These are phyloP conservation scores for Carterocephalus palaemon DNA, from an alignment of 2,888 invertebrate genomes.

Conservation along the genomic window DNA sequence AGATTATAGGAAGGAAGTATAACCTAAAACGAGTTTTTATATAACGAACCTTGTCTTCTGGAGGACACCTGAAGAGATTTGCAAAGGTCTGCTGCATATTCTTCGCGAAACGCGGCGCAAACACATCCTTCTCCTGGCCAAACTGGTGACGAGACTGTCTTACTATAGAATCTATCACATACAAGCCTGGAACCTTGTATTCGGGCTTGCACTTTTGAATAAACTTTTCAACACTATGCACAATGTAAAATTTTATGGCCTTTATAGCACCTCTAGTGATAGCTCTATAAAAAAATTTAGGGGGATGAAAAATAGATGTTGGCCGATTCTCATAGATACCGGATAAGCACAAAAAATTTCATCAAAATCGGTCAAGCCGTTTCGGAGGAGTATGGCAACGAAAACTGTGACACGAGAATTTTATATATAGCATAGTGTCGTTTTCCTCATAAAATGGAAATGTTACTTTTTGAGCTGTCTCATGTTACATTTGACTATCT, in stretches of 20 bases:
- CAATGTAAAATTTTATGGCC: constrained; percentile 99
- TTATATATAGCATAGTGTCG: too few relatives aligned
- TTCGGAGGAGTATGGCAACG: too few relatives aligned
- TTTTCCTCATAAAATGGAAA: too few relatives aligned
- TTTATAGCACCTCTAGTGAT: constrained; percentile 98
- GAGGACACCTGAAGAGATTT: constrained; percentile 95
- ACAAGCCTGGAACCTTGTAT: constrained; percentile 98
- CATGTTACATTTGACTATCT: too few relatives aligned
- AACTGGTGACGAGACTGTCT: constrained; percentile 98
- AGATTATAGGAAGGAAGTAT: constrained; percentile 42
- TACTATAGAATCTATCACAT: constrained; percentile 99
- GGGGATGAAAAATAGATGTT: too few relatives aligned
- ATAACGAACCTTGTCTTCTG: constrained; percentile 93
- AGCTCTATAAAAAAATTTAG: too few relatives aligned
- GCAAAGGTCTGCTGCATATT: constrained; percentile 97
- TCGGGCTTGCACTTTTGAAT: constrained; percentile 99
- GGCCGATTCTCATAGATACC: too few relatives aligned
- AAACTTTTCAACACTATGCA: constrained; percentile 99
- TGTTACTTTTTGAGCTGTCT: too few relatives aligned
- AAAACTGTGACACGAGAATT: too few relatives aligned
- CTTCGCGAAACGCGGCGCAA: constrained; percentile 97
- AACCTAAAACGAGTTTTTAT: constrained; percentile 62
- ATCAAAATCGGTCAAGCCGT: too few relatives aligned
- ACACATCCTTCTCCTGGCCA: constrained; percentile 98
- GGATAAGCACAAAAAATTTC: too few relatives aligned